Evolutionary conservation across 2,113 vertebrate genomes (phyloP), one percentile per base, ranked within the genome.

Genomic region (Gopherus evgoodei): DNA sequence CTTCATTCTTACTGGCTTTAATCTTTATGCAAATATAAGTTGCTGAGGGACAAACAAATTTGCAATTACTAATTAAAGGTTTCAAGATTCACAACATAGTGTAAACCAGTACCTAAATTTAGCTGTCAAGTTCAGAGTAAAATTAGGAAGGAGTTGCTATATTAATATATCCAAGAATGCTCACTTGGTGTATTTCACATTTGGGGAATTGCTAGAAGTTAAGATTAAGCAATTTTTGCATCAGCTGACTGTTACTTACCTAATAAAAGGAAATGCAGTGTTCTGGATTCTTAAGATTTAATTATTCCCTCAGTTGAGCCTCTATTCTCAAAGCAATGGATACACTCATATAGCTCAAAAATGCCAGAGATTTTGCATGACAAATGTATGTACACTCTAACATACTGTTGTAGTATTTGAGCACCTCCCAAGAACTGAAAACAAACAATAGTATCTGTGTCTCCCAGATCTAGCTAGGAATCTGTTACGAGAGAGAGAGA

Each of bases 21-120:
- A 97, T 98, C 96, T 96, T 96, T 93, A 97, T 97, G 97, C 90
- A 97, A 97, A 97, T 97, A 86, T n/a, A 85, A 96, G 76, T 94
- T 91, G 93, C 94, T 95, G 69, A 89, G 89, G 83, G 87, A 96
- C 83, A 93, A 97, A 96, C 94, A 97, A 96, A 96, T 96, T 91
- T 96, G 90, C 95, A 97, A 84, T 87, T 89, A 52, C 94, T 96
- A 97, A 97, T 95, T 97, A 97, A 97, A 87, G 88, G 94, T 85
- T 94, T 90, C 83, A 57, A 93, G 96, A 95, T 95, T 95, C 56
- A 14, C 91, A 93, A 52, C 27, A 65, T 80, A 93, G 84, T 86
- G 38, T 91, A 81, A 47, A 83, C 42, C 76, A 42, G 57, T 21
- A 83, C 35, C 87, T 75, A 83, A 91, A 89, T 49, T 75, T 76